A percentile compares a stretch with the other conserved stretches of the same genome.
Evolutionary conservation across 2,113 vertebrate species (phyloP).

Genomic region (Prionailurus viverrinus): DNA sequence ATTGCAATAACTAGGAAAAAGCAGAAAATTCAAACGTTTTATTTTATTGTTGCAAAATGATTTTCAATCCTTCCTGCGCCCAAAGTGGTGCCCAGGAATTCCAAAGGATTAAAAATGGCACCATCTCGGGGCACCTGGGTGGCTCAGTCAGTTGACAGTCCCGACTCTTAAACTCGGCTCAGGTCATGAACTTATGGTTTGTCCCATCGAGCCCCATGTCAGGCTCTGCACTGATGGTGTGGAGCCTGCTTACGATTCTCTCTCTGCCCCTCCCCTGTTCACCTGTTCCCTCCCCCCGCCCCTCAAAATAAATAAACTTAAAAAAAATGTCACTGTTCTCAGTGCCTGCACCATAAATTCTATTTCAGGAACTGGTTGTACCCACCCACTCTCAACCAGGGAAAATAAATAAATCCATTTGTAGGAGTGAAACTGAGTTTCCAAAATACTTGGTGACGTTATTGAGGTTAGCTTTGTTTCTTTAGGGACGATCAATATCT

Average conservation of each 20-base stretch:
- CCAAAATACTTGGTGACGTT: conserved; percentile 58
- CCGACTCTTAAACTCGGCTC: too few species aligned
- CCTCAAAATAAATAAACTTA: too few species aligned
- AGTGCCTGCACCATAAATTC: background rate
- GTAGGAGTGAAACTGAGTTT: conserved; percentile 54
- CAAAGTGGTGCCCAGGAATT: conserved; percentile 12
- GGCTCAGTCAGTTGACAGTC: too few species aligned
- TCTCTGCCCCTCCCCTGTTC: too few species aligned
- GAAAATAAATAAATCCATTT: conserved; percentile 47
- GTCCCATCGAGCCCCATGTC: too few species aligned
- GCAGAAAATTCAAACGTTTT: conserved; percentile 13
- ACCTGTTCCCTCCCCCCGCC: too few species aligned
- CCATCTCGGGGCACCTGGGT: background rate
- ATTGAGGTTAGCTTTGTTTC: conserved; percentile 51
- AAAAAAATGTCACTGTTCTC: background rate
- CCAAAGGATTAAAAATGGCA: background rate
- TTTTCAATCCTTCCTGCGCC: background rate
- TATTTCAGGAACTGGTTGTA: conserved; percentile 16
- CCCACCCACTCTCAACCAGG: background rate
- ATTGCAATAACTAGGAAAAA: background rate
- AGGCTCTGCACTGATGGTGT: too few species aligned
- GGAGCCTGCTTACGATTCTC: too few species aligned
- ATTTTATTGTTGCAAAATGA: conserved; percentile 56
- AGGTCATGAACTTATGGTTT: too few species aligned
- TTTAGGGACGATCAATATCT: conserved; percentile 66